These are phyloP conservation scores for Dilophus febrilis DNA, from an alignment of 2,888 invertebrate species.

Conservation along the genomic window DNA sequence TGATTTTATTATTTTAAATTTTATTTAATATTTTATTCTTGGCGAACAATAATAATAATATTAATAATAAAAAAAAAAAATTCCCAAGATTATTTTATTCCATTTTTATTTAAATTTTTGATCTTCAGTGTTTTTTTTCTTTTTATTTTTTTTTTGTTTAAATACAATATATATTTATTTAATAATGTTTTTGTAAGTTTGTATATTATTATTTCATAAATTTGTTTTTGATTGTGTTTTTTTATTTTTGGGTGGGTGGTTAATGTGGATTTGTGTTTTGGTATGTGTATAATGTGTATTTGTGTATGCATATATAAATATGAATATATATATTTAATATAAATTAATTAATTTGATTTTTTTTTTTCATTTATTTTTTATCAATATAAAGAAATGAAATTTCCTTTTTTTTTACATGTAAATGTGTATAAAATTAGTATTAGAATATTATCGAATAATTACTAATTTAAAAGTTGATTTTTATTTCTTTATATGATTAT, in stretches of 20 bases:
- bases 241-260: background rate
- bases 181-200: constrained; percentile 4
- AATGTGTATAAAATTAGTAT: no score
- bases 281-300: constrained; percentile 5
- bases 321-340: constrained; percentile 7
- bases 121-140: constrained; percentile 3
- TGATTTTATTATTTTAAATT: constrained; percentile 10
- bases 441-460: no score
- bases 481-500: no score
- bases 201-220: constrained; percentile 1
- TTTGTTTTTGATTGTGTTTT: constrained; percentile 3
- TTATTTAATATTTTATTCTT: constrained; percentile 4
- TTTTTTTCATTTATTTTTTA: constrained; percentile 2
- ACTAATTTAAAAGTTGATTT: no score
- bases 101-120: background rate
- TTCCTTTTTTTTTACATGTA: no score
- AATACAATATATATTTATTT: constrained; percentile 3
- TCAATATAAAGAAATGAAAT: no score
- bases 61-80: constrained; percentile 9
- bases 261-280: constrained; percentile 8
- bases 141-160: background rate
- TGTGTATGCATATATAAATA: background rate
- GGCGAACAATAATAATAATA: no score
- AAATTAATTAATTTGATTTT: constrained; percentile 5
- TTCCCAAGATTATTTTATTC: constrained; percentile 5